These are phyloP conservation scores for Capra hircus DNA, from an alignment of 2,113 vertebrate genomes.

Conservation along the genomic window DNA sequence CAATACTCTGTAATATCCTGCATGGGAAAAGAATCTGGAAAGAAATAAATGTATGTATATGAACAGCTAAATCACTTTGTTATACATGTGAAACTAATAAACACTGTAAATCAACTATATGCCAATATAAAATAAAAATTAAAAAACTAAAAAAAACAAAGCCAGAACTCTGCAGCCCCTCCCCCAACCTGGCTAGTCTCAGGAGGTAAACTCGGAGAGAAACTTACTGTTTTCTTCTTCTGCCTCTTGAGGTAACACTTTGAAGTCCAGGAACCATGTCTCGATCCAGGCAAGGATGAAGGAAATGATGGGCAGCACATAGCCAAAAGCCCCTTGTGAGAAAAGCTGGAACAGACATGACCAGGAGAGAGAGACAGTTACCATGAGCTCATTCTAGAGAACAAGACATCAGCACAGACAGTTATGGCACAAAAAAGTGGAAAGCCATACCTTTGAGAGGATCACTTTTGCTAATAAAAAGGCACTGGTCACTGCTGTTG, in stretches of 20 bases:
- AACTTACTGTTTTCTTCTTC: conserved; percentile 92
- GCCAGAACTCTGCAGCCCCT: background rate
- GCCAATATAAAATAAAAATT: background rate
- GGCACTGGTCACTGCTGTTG: conserved; percentile 91
- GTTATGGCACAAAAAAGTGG: background rate
- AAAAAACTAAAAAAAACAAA: background rate
- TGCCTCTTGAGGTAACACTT: conserved; percentile 97
- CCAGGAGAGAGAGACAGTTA: background rate
- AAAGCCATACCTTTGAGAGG: conserved; percentile 91
- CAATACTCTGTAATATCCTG: no score
- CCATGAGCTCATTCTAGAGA: background rate
- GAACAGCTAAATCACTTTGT: no score
- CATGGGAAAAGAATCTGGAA: no score
- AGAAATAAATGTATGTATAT: no score
- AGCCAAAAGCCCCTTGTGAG: conserved; percentile 95
- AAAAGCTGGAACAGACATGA: conserved; percentile 84
- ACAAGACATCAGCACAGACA: background rate
- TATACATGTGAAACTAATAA: no score
- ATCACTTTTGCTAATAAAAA: conserved; percentile 96
- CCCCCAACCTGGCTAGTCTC: background rate
- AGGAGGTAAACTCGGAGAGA: background rate
- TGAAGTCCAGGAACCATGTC: conserved; percentile 98
- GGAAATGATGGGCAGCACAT: conserved; percentile 95
- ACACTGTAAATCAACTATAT: background rate
- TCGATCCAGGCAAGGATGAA: conserved; percentile 98